Conservation (phyloP, 1,140 invertebrate species). For the Drosophila lacteicornis region DNA sequence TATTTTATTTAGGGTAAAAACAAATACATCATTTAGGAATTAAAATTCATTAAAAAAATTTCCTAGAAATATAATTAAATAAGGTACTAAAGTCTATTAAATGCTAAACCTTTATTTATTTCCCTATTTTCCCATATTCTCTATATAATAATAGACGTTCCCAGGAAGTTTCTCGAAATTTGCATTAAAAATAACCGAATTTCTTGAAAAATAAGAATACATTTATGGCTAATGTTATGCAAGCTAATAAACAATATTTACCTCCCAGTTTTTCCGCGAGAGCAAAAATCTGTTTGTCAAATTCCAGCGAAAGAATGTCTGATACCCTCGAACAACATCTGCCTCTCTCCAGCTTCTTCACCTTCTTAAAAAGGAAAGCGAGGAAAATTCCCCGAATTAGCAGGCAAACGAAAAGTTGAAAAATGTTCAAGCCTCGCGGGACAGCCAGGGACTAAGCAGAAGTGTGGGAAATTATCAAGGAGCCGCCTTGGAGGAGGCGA, state of each 20-base stretch:
- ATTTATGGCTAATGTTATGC: conserved; percentile 3
- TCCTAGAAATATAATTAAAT: no score
- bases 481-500: conserved; percentile 11
- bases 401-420: conserved; percentile 39
- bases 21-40: no score
- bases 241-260: conserved; percentile 18
- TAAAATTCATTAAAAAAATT: no score
- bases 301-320: conserved; percentile 7
- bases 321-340: conserved; percentile 19
- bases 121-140: not conserved
- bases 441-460: not conserved
- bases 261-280: not conserved
- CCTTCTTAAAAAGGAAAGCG: not conserved
- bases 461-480: conserved; percentile 23
- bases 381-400: conserved; percentile 12
- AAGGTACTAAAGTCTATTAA: no score
- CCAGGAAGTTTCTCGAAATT: not conserved
- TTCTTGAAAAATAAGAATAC: not conserved
- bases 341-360: no score
- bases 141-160: not conserved
- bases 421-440: conserved; percentile 36
- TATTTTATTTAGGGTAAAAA: no score
- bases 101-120: no score
- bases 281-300: conserved; percentile 10
- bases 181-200: not conserved